Conservation (phyloP, 2,797 vertebrate genomes). For the Phataginus tetradactyla region DNA sequence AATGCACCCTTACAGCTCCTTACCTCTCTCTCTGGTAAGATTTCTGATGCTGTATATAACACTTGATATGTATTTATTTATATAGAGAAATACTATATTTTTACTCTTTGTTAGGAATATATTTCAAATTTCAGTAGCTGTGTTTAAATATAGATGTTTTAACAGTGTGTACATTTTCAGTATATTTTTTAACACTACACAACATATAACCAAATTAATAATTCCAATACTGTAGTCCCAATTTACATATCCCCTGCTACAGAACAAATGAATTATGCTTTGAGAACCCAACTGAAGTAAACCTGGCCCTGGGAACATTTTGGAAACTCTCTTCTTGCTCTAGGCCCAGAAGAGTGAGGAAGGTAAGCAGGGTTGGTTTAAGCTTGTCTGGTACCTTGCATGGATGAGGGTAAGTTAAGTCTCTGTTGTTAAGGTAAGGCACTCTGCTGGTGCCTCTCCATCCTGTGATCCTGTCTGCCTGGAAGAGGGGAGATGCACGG, state of each 20-base stretch:
- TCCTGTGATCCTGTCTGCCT: background rate
- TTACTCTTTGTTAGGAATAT: constrained; percentile 34
- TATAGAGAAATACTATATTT: constrained; percentile 1
- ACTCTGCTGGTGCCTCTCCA: background rate
- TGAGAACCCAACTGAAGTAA: constrained; percentile 5
- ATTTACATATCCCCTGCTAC: background rate
- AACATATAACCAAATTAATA: constrained; percentile 41
- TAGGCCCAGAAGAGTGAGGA: background rate
- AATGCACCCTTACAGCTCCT: background rate
- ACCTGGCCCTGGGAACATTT: background rate
- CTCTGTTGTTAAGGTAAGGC: background rate
- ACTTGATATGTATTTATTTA: background rate
- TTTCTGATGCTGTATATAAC: background rate
- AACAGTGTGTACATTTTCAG: background rate
- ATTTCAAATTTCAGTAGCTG: constrained; percentile 29
- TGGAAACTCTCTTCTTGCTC: constrained; percentile 19
- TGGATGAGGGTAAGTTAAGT: too few species aligned
- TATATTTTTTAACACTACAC: background rate
- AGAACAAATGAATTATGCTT: constrained; percentile 57
- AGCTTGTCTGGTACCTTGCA: background rate
- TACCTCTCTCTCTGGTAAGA: background rate
- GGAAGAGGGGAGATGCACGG: background rate
- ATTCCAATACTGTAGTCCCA: background rate
- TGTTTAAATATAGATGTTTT: constrained; percentile 18
- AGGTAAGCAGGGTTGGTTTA: background rate